Base-by-base conservation (phyloP, 2,113 vertebrate species). In the Blennius ocellaris region DNA sequence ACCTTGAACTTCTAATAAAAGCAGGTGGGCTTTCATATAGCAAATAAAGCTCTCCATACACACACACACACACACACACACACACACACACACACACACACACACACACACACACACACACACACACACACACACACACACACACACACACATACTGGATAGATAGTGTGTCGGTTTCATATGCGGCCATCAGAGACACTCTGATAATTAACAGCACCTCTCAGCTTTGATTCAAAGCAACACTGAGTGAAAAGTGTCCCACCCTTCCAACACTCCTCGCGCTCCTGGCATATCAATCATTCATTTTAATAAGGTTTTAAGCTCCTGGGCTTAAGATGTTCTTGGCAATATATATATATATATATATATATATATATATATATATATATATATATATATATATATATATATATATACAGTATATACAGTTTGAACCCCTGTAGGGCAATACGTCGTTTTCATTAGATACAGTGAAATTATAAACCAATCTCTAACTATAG, bases 191-290 rank as follows among this genome's bases (percentile, higher is more conserved):
- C 86, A 90, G 85, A 90, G 82, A 80, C 78, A 8, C 8, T 14
- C 39, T 59, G 78, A 55, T 92, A 87, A 91, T 90, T 80, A 88
- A 90, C 62, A 85, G 49, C 64, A 58, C 47, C 80, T 84, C 73
- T 67, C 41, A 52, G 71, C 68, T 83, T 89, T 82, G 73, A 84
- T 75, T 85, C 85, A 89, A 87, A 89, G 76, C 78, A 73, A 16
- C 57, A 56, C 38, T 9, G 58, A 69, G 65, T 82, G 81, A 53
- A 70, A 81, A 58, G 21, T 47, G 56, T 14, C n/a, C 59, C 21
- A 36, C 43, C 64, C 43, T 71, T 50, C 58, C 58, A 70, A 62
- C 65, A 36, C 76, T 76, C 49, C 57, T 71, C 21, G 39, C 44
- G 17, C 51, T 73, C 48, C 58, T 8, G 60, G 51, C 56, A 78